Evolutionary conservation across 2,888 invertebrate genomes (phyloP).

Genomic region (Crocallis elinguaria): DNA sequence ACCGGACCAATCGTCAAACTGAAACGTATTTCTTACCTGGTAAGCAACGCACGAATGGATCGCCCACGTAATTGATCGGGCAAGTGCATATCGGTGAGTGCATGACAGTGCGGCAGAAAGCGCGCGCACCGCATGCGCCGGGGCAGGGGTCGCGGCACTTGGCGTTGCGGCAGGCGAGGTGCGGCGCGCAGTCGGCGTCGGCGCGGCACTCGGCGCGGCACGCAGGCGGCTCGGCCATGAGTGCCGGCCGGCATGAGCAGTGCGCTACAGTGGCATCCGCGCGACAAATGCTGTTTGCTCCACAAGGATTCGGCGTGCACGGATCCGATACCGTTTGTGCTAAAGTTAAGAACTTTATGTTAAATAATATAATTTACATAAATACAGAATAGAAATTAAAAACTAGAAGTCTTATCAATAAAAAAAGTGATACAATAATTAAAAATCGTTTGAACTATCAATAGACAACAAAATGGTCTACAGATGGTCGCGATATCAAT

Average conservation of each 20-base stretch:
- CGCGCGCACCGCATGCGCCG: slow-evolving; percentile 90
- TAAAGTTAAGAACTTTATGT: slow-evolving; percentile 38
- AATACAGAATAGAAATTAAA: no score
- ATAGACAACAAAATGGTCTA: no score
- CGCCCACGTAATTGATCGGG: slow-evolving; percentile 87
- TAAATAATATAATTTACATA: no score
- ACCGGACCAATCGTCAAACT: background rate
- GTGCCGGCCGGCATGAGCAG: slow-evolving; percentile 89
- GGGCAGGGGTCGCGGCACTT: slow-evolving; percentile 90
- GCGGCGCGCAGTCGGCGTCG: slow-evolving; percentile 87
- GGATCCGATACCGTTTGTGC: slow-evolving; percentile 73
- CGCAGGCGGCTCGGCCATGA: slow-evolving; percentile 89
- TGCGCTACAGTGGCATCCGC: slow-evolving; percentile 87
- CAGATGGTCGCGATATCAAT: no score
- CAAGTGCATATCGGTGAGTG: slow-evolving; percentile 93
- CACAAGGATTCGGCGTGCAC: slow-evolving; percentile 89
- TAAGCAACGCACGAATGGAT: slow-evolving; percentile 89
- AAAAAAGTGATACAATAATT: no score
- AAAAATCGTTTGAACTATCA: no score
- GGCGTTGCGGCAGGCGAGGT: slow-evolving; percentile 87
- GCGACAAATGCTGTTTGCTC: slow-evolving; percentile 88
- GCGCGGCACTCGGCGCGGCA: slow-evolving; percentile 91
- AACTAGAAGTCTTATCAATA: no score
- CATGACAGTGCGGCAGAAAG: slow-evolving; percentile 88
- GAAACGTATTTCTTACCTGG: slow-evolving; percentile 72